Conservation (phyloP, 2,797 vertebrate genomes). For the Epinephelus awoara region DNA sequence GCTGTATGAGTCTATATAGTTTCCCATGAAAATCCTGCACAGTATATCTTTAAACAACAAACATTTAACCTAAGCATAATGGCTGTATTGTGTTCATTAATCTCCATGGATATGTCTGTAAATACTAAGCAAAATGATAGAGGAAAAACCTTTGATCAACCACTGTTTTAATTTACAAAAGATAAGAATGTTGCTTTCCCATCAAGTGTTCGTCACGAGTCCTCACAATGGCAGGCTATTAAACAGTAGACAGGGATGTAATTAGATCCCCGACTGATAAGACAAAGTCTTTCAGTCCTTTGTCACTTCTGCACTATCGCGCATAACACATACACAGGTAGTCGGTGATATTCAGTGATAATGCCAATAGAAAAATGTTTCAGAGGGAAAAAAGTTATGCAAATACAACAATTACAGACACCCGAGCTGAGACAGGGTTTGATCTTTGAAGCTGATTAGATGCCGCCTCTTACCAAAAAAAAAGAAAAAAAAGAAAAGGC, state of each 20-base stretch:
- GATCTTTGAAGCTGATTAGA: slow-evolving; percentile 79
- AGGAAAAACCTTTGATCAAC: slow-evolving; percentile 4
- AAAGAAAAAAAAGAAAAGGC: background rate
- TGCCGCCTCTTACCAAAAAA: slow-evolving; percentile 57
- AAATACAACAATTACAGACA: slow-evolving; percentile 81
- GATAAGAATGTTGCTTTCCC: slow-evolving; percentile 60
- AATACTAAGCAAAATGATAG: slow-evolving; percentile 21
- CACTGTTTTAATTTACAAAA: slow-evolving; percentile 46
- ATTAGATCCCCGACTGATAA: slow-evolving; percentile 78
- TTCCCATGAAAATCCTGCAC: too few species aligned
- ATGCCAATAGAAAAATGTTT: slow-evolving; percentile 57
- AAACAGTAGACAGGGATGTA: slow-evolving; percentile 66
- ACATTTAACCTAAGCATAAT: background rate
- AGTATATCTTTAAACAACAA: background rate
- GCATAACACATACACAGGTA: slow-evolving; percentile 61
- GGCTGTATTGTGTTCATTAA: background rate
- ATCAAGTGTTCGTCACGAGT: slow-evolving; percentile 45
- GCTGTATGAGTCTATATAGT: too few species aligned
- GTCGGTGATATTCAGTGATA: slow-evolving; percentile 53
- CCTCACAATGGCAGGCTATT: slow-evolving; percentile 72
- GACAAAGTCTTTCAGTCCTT: slow-evolving; percentile 53
- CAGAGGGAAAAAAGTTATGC: slow-evolving; percentile 57
- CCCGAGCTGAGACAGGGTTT: slow-evolving; percentile 62
- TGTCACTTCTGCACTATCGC: slow-evolving; percentile 65
- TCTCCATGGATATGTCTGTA: background rate